Evolutionary conservation across 2,113 vertebrate genomes (phyloP).

Genomic region (Tor tambroides): DNA sequence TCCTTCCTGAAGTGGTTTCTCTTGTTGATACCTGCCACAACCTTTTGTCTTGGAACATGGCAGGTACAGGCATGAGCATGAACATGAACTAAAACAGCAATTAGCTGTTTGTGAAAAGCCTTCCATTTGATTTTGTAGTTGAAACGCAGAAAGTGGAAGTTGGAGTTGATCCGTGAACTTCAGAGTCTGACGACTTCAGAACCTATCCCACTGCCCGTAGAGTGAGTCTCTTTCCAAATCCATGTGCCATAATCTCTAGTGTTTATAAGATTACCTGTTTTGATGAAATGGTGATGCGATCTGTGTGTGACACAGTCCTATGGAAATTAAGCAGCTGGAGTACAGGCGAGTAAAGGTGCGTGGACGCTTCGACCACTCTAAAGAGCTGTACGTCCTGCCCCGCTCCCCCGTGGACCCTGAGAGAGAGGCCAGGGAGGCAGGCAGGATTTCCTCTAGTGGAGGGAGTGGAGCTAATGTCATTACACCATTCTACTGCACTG

Average conservation of each 20-base stretch:
- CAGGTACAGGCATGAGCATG: conserved; percentile 78
- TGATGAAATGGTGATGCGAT: neutral
- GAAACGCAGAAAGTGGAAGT: conserved; percentile 90
- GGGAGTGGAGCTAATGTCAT: conserved; percentile 87
- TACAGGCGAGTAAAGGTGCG: conserved; percentile 86
- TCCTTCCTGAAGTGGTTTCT: conserved; percentile 86
- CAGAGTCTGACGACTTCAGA: conserved; percentile 76
- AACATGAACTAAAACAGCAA: neutral
- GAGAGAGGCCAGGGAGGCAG: conserved; percentile 81
- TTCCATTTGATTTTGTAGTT: conserved; percentile 74
- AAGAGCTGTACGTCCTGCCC: conserved; percentile 89
- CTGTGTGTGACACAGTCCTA: conserved; percentile 70
- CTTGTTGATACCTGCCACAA: conserved; percentile 85
- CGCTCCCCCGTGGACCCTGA: conserved; percentile 85
- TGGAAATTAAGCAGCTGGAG: conserved; percentile 83
- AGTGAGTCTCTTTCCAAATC: conserved; percentile 77
- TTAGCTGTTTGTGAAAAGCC: conserved; percentile 29
- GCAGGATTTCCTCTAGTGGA: conserved; percentile 77
- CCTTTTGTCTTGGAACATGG: conserved; percentile 92
- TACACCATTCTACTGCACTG: conserved; percentile 89
- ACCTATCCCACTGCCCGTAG: conserved; percentile 84
- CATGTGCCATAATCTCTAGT: neutral
- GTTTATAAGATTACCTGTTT: neutral
- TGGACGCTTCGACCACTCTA: conserved; percentile 87
- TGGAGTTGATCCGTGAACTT: conserved; percentile 85